Base-by-base conservation (phyloP, 1,140 invertebrate species). In the Pectinophora gossypiella region DNA sequence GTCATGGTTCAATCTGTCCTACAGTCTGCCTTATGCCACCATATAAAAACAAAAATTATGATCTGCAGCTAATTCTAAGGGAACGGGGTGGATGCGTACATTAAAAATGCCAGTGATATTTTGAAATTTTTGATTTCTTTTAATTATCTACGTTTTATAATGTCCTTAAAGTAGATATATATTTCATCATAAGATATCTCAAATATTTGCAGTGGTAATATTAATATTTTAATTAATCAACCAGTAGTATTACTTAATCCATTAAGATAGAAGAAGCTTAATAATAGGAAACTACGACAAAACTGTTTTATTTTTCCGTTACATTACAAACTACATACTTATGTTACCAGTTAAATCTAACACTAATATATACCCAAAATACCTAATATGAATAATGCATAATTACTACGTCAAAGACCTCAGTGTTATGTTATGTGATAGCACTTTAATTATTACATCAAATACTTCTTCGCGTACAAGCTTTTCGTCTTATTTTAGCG, bases 171-270 rank as follows among this genome's bases (percentile, higher is more conserved):
- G 85, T 89, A 89, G 81, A 88, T 88, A 89, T 89, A 88, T 87
- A 85, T 85, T 76, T 80, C 77, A 85, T 88, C 85, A 88, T 87
- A 88, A 87, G 84, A 85, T 88, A 87, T 87, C 72, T 87, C 82
- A 86, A 87, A 85, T 89, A 89, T 89, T 88, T 89, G 85, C 87
- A 89, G 79, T 88, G 80, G 87, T 89, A 87, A 86, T 89, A 89
- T 86, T 88, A 87, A 85, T 85, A 83, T 86, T 87, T 84, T 85
- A 81, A 82, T 87, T 85, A 82, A 76, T 86, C 79, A 89, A 88
- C 84, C 85, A 87, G 82, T 83, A 84, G 75, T 87, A 81, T 82
- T 87, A 88, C 84, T 88, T 85, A 86, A 84, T 84, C 75, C 78
- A 87, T 88, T 87, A 88, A 85, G 69, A 85, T 89, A 88, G 83